phyloP scores from a whole-genome alignment of 2,113 vertebrate genomes.

The Vireo altiloquus region DNA sequence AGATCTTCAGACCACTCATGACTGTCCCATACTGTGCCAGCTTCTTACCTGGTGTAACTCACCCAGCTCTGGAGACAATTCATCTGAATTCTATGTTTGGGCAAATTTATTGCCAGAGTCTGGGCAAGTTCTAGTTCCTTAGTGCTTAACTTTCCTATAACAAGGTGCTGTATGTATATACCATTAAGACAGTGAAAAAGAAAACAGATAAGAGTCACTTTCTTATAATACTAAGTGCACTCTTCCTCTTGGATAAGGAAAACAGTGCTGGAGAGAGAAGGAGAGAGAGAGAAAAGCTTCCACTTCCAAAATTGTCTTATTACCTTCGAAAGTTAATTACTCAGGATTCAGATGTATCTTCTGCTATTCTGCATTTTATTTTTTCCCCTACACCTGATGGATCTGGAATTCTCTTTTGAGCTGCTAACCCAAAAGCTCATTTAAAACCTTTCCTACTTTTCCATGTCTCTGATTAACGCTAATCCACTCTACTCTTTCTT shows the following conservation, averaged over 20 bases:
- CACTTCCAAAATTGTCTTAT: neutral
- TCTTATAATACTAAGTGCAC: neutral
- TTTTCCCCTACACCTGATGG: neutral
- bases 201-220: neutral
- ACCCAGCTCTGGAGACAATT: neutral
- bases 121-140: neutral
- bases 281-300: neutral
- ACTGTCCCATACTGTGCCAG: neutral
- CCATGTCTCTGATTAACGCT: constrained; percentile 38
- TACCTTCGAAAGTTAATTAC: constrained; percentile 29
- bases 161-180: neutral
- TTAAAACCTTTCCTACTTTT: constrained; percentile 41
- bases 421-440: constrained; percentile 33
- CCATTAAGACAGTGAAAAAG: neutral
- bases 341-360: neutral
- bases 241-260: neutral
- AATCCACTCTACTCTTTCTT: constrained; percentile 37
- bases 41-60: neutral
- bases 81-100: neutral
- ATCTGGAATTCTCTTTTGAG: constrained; percentile 24
- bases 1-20: neutral
- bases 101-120: neutral
- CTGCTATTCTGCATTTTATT: neutral
- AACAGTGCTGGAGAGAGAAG: neutral
- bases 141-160: neutral